Conservation (phyloP, 1,140 invertebrate genomes). For the Myzus persicae region DNA sequence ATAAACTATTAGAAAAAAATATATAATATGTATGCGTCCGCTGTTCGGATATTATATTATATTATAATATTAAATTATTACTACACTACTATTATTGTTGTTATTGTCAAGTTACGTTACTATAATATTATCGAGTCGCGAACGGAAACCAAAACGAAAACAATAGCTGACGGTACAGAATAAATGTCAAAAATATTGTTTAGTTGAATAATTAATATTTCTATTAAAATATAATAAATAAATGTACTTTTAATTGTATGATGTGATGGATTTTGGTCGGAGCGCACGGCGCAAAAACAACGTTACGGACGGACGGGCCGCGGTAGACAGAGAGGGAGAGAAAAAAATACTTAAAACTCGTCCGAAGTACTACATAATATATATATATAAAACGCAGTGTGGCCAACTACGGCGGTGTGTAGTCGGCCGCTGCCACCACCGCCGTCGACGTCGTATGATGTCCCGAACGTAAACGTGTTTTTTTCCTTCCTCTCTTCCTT, state of each 20-base stretch:
- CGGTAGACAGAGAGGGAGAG: conserved; percentile 54
- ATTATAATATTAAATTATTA: background rate
- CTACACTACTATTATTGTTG: background rate
- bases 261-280: conserved; percentile 45
- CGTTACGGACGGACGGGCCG: conserved; percentile 57
- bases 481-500: conserved; percentile 14
- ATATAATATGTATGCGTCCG: background rate
- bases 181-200: background rate
- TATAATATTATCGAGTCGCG: background rate
- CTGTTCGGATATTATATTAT: background rate
- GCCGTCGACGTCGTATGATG: background rate
- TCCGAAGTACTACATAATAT: conserved; percentile 33
- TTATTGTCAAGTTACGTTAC: conserved; percentile 11
- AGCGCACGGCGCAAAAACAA: conserved; percentile 58
- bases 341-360: conserved; percentile 52
- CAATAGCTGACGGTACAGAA: background rate
- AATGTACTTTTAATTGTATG: conserved; percentile 21
- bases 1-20: background rate
- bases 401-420: conserved; percentile 45
- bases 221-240: background rate
- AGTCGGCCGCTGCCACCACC: background rate
- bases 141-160: background rate
- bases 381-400: conserved; percentile 54
- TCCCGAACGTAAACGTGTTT: conserved; percentile 43
- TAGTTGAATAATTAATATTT: background rate